Conservation (phyloP, 2,888 invertebrate species). For the Scaptomyza caliginosa region DNA sequence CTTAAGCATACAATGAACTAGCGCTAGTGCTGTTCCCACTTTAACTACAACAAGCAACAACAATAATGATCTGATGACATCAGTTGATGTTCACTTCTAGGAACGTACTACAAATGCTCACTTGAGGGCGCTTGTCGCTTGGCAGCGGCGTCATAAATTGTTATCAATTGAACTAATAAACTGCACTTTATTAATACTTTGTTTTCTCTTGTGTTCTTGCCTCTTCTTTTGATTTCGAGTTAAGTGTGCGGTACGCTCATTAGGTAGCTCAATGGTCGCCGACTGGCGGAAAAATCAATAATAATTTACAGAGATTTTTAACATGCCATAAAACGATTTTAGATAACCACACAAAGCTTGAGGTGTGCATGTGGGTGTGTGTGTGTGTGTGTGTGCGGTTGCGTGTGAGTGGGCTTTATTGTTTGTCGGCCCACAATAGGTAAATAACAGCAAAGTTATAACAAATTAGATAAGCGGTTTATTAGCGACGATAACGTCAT, state of each 20-base stretch:
- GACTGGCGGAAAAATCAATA: slow-evolving; percentile 65
- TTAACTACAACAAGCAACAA: neutral
- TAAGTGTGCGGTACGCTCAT: slow-evolving; percentile 44
- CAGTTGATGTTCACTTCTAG: slow-evolving; percentile 41
- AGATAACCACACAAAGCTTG: slow-evolving; percentile 48
- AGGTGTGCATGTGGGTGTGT: slow-evolving; percentile 2
- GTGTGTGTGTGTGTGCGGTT: slow-evolving; percentile 13
- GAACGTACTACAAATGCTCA: slow-evolving; percentile 15
- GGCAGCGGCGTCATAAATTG: slow-evolving; percentile 30
- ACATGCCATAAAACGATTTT: slow-evolving; percentile 56
- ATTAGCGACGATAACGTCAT: slow-evolving; percentile 58
- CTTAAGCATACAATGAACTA: slow-evolving; percentile 62
- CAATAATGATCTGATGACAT: slow-evolving; percentile 47
- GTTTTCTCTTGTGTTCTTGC: neutral
- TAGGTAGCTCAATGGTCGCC: slow-evolving; percentile 28
- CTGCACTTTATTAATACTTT: slow-evolving; percentile 32
- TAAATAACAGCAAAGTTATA: slow-evolving; percentile 69
- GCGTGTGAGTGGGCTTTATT: slow-evolving; percentile 46
- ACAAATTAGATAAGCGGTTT: slow-evolving; percentile 75
- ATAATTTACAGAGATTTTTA: slow-evolving; percentile 67
- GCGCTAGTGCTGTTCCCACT: slow-evolving; percentile 16
- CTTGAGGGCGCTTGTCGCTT: slow-evolving; percentile 9
- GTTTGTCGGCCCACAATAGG: slow-evolving; percentile 55
- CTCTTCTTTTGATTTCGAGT: slow-evolving; percentile 6
- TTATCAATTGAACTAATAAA: slow-evolving; percentile 67